phyloP scores from a whole-genome alignment of 2,888 invertebrate genomes.

The Cephus pygmeus region DNA sequence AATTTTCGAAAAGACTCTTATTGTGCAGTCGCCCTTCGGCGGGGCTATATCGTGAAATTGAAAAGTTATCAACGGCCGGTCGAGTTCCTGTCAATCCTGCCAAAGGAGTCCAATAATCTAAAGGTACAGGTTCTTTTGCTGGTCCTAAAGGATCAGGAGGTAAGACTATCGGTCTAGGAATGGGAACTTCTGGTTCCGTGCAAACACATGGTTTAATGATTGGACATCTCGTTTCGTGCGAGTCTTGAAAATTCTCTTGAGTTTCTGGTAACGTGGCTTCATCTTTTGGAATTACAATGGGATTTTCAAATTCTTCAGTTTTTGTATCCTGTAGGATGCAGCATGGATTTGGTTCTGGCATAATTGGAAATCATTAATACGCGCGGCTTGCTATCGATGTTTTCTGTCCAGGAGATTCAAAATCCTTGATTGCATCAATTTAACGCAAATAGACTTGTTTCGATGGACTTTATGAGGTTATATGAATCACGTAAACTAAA shows the following conservation, averaged over 20 bases:
- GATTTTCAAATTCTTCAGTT: background rate
- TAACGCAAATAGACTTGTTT: background rate
- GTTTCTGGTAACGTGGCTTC: background rate
- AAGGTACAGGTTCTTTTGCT: slow-evolving; percentile 16
- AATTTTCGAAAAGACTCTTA: slow-evolving; percentile 22
- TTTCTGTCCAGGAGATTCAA: background rate
- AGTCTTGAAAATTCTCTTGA: background rate
- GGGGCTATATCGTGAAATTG: slow-evolving; percentile 77
- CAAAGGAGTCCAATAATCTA: slow-evolving; percentile 75
- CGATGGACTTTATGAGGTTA: background rate
- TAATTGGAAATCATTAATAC: background rate
- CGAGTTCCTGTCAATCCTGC: slow-evolving; percentile 77
- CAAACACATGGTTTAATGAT: background rate
- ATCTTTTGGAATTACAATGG: background rate
- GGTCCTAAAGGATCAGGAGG: slow-evolving; percentile 25
- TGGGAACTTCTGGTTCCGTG: background rate
- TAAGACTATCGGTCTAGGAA: background rate
- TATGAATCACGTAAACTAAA: background rate
- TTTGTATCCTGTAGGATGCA: background rate
- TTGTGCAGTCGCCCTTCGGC: slow-evolving; percentile 73
- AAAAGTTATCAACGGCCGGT: slow-evolving; percentile 79
- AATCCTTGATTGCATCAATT: background rate
- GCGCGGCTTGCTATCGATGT: background rate
- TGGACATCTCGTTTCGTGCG: background rate
- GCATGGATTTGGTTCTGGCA: background rate